phyloP scores from a whole-genome alignment of 2,797 vertebrate species.

The Neomorphus geoffroyi region DNA sequence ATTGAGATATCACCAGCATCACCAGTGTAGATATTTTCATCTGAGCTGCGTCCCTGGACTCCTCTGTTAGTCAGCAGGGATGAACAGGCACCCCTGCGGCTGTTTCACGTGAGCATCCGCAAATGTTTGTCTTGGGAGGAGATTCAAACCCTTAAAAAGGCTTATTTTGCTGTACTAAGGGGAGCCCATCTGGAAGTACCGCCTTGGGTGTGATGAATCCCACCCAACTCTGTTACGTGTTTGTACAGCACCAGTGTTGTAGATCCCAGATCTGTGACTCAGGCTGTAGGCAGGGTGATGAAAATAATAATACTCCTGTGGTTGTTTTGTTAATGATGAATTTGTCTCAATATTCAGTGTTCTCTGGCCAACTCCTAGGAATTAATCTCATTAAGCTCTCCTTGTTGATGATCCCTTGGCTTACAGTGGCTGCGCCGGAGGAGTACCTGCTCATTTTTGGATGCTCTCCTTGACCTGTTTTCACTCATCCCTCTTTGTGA shows the following conservation, averaged over 20 bases:
- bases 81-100: not conserved
- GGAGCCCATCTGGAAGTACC: not conserved
- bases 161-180: not conserved
- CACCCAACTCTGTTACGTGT: not conserved
- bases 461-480: not conserved
- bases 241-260: not conserved
- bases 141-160: not conserved
- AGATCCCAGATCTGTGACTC: not conserved
- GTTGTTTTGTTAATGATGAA: not conserved
- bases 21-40: not conserved
- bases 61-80: not conserved
- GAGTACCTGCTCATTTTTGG: not conserved
- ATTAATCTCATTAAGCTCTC: not conserved
- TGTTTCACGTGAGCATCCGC: accelerated
- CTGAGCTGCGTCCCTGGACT: not conserved
- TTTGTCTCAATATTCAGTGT: not conserved
- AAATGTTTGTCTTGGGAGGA: not conserved
- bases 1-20: not conserved
- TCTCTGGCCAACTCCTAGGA: not conserved
- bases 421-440: not conserved
- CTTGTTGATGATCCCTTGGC: not conserved
- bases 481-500: not conserved
- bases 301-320: not conserved
- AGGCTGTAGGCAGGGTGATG: not conserved
- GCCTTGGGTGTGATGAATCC: not conserved